Conservation (phyloP, 2,888 invertebrate species). For the Lutraria lutraria region DNA sequence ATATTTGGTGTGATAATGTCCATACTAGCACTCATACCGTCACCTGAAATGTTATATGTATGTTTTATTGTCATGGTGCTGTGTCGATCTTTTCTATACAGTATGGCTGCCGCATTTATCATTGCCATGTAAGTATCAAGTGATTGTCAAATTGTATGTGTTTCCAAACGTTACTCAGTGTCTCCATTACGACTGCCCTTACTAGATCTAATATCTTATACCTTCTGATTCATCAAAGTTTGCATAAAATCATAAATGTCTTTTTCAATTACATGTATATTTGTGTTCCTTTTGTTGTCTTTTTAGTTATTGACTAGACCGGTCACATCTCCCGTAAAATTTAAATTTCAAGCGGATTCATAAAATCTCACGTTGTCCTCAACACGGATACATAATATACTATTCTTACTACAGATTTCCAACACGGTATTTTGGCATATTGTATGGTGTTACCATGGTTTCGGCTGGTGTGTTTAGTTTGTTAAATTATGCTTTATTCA, state of each 20-base stretch:
- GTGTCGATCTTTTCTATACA: conserved; percentile 77
- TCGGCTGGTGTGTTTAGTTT: conserved; percentile 69
- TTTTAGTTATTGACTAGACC: too few species aligned
- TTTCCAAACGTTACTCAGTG: too few species aligned
- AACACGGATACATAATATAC: background rate
- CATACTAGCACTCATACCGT: conserved; percentile 65
- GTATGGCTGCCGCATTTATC: conserved; percentile 74
- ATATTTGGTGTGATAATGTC: conserved; percentile 69
- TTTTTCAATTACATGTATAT: too few species aligned
- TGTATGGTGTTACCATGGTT: conserved; percentile 76
- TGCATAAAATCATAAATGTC: too few species aligned
- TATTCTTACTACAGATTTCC: conserved; percentile 72
- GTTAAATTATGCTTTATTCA: conserved; percentile 75
- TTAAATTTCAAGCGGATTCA: too few species aligned
- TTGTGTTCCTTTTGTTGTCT: too few species aligned
- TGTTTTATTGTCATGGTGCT: conserved; percentile 73
- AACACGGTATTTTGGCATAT: conserved; percentile 75
- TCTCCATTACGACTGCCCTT: background rate
- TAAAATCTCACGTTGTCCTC: too few species aligned
- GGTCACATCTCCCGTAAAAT: too few species aligned
- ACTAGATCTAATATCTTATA: background rate
- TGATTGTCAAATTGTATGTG: background rate
- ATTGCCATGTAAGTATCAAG: conserved; percentile 70
- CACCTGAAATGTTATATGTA: conserved; percentile 60
- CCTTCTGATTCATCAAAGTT: background rate